Conservation (phyloP, 2,113 vertebrate species). For the Plestiodon gilberti region DNA sequence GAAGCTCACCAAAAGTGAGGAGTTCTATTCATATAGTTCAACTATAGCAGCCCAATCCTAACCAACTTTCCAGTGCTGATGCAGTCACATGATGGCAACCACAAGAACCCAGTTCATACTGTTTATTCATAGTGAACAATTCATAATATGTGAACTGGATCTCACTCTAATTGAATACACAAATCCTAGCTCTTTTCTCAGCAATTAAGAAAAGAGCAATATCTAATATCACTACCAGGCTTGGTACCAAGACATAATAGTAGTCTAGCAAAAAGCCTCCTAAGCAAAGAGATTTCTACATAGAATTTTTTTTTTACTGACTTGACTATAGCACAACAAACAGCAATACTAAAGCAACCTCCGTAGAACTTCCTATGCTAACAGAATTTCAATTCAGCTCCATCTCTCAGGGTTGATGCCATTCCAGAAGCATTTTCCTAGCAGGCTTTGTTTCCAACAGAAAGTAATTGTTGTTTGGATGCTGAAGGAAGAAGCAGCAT, state of each 20-base stretch:
- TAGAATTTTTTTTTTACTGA: constrained; percentile 29
- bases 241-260: constrained; percentile 15
- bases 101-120: background rate
- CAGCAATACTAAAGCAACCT: constrained; percentile 11
- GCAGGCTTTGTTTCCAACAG: constrained; percentile 32
- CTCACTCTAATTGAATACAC: background rate
- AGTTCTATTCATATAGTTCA: background rate
- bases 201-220: background rate
- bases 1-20: background rate
- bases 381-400: constrained; percentile 35
- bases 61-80: background rate
- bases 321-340: constrained; percentile 24
- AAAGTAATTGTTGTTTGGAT: constrained; percentile 36
- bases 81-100: background rate
- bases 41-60: background rate
- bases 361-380: background rate
- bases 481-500: constrained; percentile 33
- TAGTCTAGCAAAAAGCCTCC: constrained; percentile 31
- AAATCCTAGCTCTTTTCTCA: background rate
- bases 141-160: background rate
- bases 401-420: background rate
- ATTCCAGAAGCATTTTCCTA: constrained; percentile 23
- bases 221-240: constrained; percentile 9
- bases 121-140: background rate
- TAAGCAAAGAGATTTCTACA: constrained; percentile 6